Evolutionary conservation across 2,888 invertebrate genomes (phyloP).

Genomic region (Anorthoa munda): DNA sequence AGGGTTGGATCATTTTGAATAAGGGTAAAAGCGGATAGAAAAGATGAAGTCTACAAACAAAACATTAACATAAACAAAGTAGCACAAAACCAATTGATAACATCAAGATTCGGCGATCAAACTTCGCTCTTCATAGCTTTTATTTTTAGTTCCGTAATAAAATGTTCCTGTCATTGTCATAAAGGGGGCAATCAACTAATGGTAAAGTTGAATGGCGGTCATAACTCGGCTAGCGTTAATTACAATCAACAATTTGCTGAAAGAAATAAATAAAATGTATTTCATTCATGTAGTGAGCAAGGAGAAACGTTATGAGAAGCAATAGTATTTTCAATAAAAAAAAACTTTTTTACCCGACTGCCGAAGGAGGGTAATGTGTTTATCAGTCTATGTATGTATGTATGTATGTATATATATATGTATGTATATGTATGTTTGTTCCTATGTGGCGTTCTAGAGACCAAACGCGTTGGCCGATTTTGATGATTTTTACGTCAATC

Average conservation of each 20-base stretch:
- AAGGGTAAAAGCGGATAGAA: not conserved
- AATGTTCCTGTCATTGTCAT: slow-evolving; percentile 52
- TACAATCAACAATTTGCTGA: slow-evolving; percentile 49
- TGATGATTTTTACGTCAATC: no score
- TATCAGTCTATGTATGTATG: no score
- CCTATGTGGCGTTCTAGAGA: no score
- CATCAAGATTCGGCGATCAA: slow-evolving; percentile 51
- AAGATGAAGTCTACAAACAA: not conserved
- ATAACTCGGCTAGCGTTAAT: slow-evolving; percentile 51
- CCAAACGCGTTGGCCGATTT: no score
- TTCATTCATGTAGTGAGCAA: slow-evolving; percentile 23
- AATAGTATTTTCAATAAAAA: no score
- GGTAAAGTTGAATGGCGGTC: slow-evolving; percentile 50
- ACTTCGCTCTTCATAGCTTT: slow-evolving; percentile 49
- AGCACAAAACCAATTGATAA: slow-evolving; percentile 36
- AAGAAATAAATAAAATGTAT: slow-evolving; percentile 8
- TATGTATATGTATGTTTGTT: no score
- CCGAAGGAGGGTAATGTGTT: no score
- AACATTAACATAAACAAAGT: slow-evolving; percentile 31
- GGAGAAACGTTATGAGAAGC: not conserved
- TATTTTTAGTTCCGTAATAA: slow-evolving; percentile 61
- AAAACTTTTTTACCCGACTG: no score
- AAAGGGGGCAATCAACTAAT: slow-evolving; percentile 66
- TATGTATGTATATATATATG: no score
- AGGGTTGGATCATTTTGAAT: no score